Percentiles rank a stretch among this genome's conserved stretches.
Evolutionary conservation across 2,888 invertebrate species (phyloP).

Genomic region (Hybos culiciformis): DNA sequence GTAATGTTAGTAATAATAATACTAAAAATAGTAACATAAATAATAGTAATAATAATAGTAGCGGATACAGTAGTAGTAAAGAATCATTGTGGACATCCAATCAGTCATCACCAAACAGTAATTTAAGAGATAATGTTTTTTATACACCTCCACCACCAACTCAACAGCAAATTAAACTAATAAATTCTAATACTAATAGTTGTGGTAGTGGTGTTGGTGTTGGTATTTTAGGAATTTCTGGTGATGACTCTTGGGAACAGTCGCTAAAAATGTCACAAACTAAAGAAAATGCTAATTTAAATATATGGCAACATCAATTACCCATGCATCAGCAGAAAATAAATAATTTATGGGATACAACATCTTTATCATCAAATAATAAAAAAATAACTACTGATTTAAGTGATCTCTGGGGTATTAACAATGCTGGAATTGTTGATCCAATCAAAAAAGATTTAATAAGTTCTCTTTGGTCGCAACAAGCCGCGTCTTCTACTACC

Average conservation of each 20-base stretch:
- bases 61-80: conserved; percentile 31
- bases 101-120: conserved; percentile 28
- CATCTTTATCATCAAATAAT: conserved; percentile 10
- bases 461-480: conserved; percentile 10
- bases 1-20: conserved; percentile 15
- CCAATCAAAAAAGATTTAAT: conserved; percentile 11
- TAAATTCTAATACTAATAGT: conserved; percentile 3
- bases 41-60: conserved; percentile 19
- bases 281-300: neutral
- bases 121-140: neutral
- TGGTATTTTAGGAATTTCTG: conserved; percentile 14
- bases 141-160: neutral
- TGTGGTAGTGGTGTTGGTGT: conserved; percentile 20
- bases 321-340: too few relatives aligned
- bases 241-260: conserved; percentile 7
- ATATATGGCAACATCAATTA: neutral
- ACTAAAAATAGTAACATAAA: too few relatives aligned
- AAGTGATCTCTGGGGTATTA: conserved; percentile 32
- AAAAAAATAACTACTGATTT: conserved; percentile 16
- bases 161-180: conserved; percentile 1
- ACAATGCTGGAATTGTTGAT: too few relatives aligned
- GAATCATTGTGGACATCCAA: conserved; percentile 32
- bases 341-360: conserved; percentile 31
- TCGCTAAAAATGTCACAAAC: conserved; percentile 7
- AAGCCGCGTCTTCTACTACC: too few relatives aligned